phyloP scores from a whole-genome alignment of 2,113 vertebrate species.

The Triplophysa siluroides region DNA sequence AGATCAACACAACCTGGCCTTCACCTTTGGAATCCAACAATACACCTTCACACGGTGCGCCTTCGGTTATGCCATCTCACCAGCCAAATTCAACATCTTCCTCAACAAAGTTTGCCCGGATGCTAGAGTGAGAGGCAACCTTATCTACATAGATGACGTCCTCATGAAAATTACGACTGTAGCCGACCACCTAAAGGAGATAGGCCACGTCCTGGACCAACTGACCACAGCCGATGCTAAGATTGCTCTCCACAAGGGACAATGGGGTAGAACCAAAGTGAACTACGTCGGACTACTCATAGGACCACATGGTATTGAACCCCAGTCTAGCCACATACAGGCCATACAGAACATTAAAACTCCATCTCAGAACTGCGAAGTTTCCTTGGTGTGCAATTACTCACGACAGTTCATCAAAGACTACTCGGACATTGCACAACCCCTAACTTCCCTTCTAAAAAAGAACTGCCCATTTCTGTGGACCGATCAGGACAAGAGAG shows the following conservation, averaged over 20 bases:
- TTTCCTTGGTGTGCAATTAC: too few relatives aligned
- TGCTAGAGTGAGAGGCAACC: too few relatives aligned
- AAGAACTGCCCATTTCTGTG: too few relatives aligned
- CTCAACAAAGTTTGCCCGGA: conserved; percentile 1
- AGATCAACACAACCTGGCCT: conserved; percentile 14
- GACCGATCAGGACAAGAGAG: too few relatives aligned
- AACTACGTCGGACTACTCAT: not conserved
- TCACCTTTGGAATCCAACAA: not conserved
- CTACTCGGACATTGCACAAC: too few relatives aligned
- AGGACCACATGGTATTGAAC: not conserved
- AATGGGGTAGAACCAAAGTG: not conserved
- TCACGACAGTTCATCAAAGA: too few relatives aligned
- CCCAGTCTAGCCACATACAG: not conserved
- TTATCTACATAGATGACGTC: conserved; percentile 6
- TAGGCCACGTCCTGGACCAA: not conserved
- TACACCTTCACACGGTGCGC: not conserved
- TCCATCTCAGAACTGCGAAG: not conserved
- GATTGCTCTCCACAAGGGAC: too few relatives aligned
- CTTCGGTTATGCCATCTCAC: conserved; percentile 1
- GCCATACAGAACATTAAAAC: not conserved
- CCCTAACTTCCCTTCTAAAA: too few relatives aligned
- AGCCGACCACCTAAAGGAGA: not conserved
- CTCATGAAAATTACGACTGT: not conserved
- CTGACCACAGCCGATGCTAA: not conserved
- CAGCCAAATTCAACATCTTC: not conserved